Base-by-base conservation (phyloP, 2,888 invertebrate species). In the Catocala nupta region DNA sequence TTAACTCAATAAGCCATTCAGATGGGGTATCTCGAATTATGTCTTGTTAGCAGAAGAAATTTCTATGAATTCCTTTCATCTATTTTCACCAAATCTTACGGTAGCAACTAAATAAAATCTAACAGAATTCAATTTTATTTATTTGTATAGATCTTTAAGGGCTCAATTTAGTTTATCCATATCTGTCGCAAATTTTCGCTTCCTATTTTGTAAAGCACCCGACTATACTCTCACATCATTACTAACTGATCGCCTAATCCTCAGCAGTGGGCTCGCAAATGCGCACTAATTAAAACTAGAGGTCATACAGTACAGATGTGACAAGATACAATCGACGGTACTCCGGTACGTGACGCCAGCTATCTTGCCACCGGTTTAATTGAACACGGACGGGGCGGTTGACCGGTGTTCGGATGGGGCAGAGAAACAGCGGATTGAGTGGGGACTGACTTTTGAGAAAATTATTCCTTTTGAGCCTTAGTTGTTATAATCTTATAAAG, bases 361-460 rank as follows among this genome's bases (percentile, higher is more conserved):
- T 90, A 90, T 90, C 90, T 87, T 71, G 80, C 82, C 78, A 63
- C 81, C 81, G 78, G 82, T 89, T 89, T 90, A 91, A 91, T 90
- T 91, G 89, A 89, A 90, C 90, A 87, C 83, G 88, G 83, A 75
- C 80, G 77, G 72, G 78, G 79, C 82, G 75, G 68, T 63, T 76
- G 77, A 74, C 77, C 79, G 79, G 68, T 76, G 70, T 54, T 50
- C 59, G 53, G 70, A 70, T 10, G 47, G 73, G 78, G 59, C 10
- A 63, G 13, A 13, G 49, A 65, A 49, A 33, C 16, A 61, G 77
- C 64, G 73, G 12, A 6, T 34, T 61, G 36, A n/a, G 36, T 25
- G 16, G 11, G 11, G 42, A 25, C 3, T 25, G 25, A 3, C 8
- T 0, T 34, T 13, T 11, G 11, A n/a, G n/a, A n/a, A n/a, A n/a